These are phyloP conservation scores for Nephila pilipes DNA, from an alignment of 1,140 invertebrate species.

Conservation along the genomic window DNA sequence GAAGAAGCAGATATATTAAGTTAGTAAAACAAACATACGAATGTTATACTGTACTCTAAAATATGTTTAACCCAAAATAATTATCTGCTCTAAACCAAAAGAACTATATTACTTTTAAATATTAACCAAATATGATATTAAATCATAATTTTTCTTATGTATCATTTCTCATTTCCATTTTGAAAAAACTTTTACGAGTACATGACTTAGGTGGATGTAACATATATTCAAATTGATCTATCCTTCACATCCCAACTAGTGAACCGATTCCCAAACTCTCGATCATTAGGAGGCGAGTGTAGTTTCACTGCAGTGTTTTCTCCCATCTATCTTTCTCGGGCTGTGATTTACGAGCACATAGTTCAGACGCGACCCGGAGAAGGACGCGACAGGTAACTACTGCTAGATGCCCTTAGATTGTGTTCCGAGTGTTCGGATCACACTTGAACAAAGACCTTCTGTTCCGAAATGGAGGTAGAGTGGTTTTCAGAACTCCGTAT, in stretches of 20 bases:
- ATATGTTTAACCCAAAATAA: no score
- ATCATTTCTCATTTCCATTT: no score
- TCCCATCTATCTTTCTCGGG: conserved; percentile 28
- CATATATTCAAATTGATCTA: not conserved
- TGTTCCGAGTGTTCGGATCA: not conserved
- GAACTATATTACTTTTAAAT: no score
- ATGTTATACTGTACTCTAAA: no score
- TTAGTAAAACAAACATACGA: no score
- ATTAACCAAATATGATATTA: no score
- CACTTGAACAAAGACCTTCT: conserved; percentile 11
- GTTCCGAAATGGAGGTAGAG: conserved; percentile 33
- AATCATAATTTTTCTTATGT: no score
- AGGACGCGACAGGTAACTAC: conserved; percentile 43
- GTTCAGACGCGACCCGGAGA: conserved; percentile 9
- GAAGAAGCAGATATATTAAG: no score
- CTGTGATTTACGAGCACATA: conserved; percentile 21
- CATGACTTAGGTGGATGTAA: no score
- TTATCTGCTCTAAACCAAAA: no score
- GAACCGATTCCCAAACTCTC: conserved; percentile 10
- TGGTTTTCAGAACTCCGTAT: not conserved
- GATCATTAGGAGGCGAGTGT: conserved; percentile 23
- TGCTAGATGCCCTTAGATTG: conserved; percentile 11
- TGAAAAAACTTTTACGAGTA: no score
- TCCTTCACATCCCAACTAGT: not conserved
- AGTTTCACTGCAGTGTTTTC: not conserved